Evolutionary conservation across 1,140 invertebrate genomes (phyloP).

Genomic region (Anthonomus grandis): DNA sequence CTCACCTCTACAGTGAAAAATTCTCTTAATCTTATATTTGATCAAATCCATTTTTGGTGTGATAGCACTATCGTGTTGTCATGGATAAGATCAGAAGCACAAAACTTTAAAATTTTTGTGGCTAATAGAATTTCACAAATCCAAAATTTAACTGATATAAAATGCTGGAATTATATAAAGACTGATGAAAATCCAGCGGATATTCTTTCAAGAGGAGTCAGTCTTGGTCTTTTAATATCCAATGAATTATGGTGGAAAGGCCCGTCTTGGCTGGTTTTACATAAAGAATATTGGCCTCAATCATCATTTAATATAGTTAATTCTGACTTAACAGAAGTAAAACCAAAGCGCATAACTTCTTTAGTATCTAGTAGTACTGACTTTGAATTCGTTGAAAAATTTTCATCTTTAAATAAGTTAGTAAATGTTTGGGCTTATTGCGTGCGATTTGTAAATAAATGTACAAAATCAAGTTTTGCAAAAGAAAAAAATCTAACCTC

Average conservation of each 20-base stretch:
- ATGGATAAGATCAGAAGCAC: slow-evolving; percentile 16
- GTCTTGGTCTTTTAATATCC: neutral
- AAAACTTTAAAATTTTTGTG: slow-evolving; percentile 22
- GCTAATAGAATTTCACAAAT: slow-evolving; percentile 22
- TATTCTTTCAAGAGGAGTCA: slow-evolving; percentile 11
- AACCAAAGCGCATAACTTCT: neutral
- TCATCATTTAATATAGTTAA: neutral
- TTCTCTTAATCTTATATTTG: neutral
- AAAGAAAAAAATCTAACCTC: neutral
- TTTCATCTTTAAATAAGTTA: slow-evolving; percentile 8
- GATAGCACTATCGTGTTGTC: slow-evolving; percentile 19
- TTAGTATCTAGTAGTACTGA: neutral
- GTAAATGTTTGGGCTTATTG: slow-evolving; percentile 15
- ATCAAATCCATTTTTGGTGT: slow-evolving; percentile 2
- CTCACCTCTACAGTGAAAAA: neutral
- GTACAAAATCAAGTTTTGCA: neutral
- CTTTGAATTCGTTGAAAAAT: neutral
- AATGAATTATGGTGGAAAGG: slow-evolving; percentile 25
- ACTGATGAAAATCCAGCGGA: slow-evolving; percentile 24
- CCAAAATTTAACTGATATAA: slow-evolving; percentile 1
- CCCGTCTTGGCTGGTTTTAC: slow-evolving; percentile 13
- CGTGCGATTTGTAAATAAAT: slow-evolving; percentile 15
- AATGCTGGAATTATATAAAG: slow-evolving; percentile 18
- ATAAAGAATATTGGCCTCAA: neutral
- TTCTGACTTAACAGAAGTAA: neutral